phyloP scores from a whole-genome alignment of 2,113 vertebrate species.

The Eidolon helvum region DNA sequence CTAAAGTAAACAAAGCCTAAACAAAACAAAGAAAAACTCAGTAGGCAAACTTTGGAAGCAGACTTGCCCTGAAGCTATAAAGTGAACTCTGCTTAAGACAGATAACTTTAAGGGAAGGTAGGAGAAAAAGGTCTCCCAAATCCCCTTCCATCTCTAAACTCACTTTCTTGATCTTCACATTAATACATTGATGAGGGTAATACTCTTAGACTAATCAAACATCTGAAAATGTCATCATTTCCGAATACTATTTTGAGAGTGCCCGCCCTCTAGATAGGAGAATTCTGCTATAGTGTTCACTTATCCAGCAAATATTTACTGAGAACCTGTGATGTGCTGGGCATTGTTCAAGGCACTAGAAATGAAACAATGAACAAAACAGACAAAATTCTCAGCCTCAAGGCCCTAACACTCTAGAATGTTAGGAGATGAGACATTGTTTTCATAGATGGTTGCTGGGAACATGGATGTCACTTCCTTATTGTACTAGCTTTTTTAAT shows the following conservation, averaged over 20 bases:
- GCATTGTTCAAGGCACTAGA: background rate
- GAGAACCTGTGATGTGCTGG: background rate
- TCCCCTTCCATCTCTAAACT: no score
- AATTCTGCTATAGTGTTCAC: background rate
- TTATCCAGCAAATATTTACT: background rate
- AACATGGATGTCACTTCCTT: background rate
- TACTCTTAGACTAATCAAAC: background rate
- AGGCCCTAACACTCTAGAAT: background rate
- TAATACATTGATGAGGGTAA: background rate
- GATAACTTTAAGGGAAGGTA: background rate
- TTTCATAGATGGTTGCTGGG: background rate
- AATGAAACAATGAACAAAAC: background rate
- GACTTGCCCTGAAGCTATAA: background rate
- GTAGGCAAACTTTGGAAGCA: background rate
- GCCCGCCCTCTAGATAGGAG: background rate
- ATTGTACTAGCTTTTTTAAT: background rate
- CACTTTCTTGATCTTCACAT: background rate
- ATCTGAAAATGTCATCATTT: background rate
- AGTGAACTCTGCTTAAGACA: background rate
- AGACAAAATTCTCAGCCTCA: background rate
- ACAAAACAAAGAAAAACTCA: conserved; percentile 4
- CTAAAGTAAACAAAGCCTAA: conserved; percentile 18
- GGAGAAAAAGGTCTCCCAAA: background rate
- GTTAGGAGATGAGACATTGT: background rate
- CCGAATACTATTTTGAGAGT: background rate